These are phyloP conservation scores for Oscheius sp. DNA, from an alignment of 2,888 invertebrate genomes.

Conservation along the genomic window DNA sequence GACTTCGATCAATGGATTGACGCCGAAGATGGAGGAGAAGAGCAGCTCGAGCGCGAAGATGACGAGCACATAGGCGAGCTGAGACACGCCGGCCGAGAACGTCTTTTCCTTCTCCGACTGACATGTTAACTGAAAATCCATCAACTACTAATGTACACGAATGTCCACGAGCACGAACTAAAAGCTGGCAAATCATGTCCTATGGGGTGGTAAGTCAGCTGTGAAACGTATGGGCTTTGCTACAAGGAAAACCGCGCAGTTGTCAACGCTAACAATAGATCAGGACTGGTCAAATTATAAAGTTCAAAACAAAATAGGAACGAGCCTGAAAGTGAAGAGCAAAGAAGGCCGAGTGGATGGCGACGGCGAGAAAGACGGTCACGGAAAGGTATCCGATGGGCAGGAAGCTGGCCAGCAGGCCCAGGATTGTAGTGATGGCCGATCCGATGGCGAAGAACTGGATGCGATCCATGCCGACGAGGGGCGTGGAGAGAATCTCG, in stretches of 20 bases:
- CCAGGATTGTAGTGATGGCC: neutral
- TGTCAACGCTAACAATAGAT: neutral
- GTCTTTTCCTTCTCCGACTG: conserved; percentile 50
- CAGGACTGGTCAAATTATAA: neutral
- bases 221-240: no score
- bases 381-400: conserved; percentile 48
- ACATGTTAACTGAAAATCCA: conserved; percentile 43
- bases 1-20: conserved; percentile 7
- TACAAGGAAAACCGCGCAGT: no score
- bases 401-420: conserved; percentile 39
- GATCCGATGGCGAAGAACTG: conserved; percentile 22
- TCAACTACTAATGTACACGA: no score
- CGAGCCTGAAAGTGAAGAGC: conserved; percentile 59
- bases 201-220: no score
- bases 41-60: conserved; percentile 43
- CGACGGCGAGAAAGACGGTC: conserved; percentile 45
- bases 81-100: conserved; percentile 47
- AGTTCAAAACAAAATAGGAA: no score
- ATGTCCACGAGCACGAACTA: no score
- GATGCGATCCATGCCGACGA: conserved; percentile 5
- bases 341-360: conserved; percentile 49
- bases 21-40: conserved; percentile 6
- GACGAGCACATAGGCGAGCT: conserved; percentile 47
- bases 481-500: conserved; percentile 23
- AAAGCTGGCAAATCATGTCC: no score